These are phyloP conservation scores for Polydrusus pterygomalis DNA, from an alignment of 2,888 invertebrate genomes.

Conservation along the genomic window DNA sequence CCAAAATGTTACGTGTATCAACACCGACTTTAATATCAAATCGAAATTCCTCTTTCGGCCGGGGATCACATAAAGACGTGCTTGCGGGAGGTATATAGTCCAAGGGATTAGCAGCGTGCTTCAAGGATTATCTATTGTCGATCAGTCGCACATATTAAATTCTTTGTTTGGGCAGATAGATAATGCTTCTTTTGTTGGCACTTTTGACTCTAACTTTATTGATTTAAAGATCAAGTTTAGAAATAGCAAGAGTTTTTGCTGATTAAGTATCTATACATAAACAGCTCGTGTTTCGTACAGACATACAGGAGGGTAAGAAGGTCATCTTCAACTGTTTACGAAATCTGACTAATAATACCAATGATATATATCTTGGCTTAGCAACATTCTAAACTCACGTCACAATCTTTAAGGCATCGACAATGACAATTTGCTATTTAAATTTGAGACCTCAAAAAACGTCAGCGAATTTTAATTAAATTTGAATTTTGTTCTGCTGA, in stretches of 20 bases:
- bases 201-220: slow-evolving; percentile 59
- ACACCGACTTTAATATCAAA: background rate
- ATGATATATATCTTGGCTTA: too few relatives aligned
- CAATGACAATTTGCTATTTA: too few relatives aligned
- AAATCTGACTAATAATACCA: too few relatives aligned
- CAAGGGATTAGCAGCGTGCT: slow-evolving; percentile 49
- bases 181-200: slow-evolving; percentile 58
- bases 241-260: background rate
- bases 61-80: slow-evolving; percentile 47
- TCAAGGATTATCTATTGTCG: slow-evolving; percentile 54
- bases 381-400: too few relatives aligned
- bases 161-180: slow-evolving; percentile 47
- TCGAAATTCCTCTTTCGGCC: slow-evolving; percentile 15
- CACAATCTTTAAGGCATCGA: too few relatives aligned
- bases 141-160: slow-evolving; percentile 55
- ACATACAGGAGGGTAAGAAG: too few relatives aligned
- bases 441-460: too few relatives aligned
- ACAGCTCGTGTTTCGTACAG: too few relatives aligned
- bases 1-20: background rate
- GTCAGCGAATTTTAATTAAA: too few relatives aligned
- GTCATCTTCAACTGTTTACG: too few relatives aligned
- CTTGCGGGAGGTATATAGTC: slow-evolving; percentile 47
- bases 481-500: too few relatives aligned
- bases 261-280: too few relatives aligned
- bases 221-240: background rate